Evolutionary conservation across 1,140 invertebrate species (phyloP), one percentile per base, ranked within the genome.

Genomic region (Paralvinella palmiformis): DNA sequence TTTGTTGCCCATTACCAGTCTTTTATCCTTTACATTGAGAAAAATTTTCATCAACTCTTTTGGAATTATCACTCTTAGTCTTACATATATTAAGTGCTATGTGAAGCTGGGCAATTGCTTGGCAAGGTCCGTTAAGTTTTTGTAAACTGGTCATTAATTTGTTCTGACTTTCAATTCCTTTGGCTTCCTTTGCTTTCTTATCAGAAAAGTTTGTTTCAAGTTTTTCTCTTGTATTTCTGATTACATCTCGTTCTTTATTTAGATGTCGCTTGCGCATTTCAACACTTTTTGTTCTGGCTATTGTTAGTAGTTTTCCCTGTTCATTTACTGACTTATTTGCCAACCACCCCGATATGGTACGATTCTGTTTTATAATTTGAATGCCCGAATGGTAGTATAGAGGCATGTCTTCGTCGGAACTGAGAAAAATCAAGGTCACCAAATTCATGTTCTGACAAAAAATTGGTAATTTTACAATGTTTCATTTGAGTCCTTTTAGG

Each of bases 401-500:
- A 59, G n/a, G 24, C 57, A 59, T 17, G 31, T 59, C 57, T 3
- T 22, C 57, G 5, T 59, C 13, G 31, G 57, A 59, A 59, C 31
- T 5, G 35, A 1, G 29, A 31, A 59, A 59, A 59, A 35, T 59
- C 31, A 15, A 59, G 57, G 57, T 59, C 57, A 33, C 57, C 57
- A 59, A 59, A 32, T 36, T 59, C 57, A 35, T 59, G 31, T 36
- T 59, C 57, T 33, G 29, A 33, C 29, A 59, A 36, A 22, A 59
- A 36, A 36, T 59, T 59, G 36, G 57, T 59, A 17, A 59, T 17
- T 7, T 59, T 59, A 36, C 6, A 59, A 59, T 36, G 27, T 59
- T 59, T 59, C 57, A 59, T 59, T 59, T 59, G 57, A 24, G 35
- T 33, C 57, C n/a, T 31, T 13, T 36, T 59, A 29, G 17, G 57